A percentile compares a stretch with the other conserved stretches of the same genome.
Evolutionary conservation across 2,888 invertebrate species (phyloP).

Genomic region (Uropetala carovei): DNA sequence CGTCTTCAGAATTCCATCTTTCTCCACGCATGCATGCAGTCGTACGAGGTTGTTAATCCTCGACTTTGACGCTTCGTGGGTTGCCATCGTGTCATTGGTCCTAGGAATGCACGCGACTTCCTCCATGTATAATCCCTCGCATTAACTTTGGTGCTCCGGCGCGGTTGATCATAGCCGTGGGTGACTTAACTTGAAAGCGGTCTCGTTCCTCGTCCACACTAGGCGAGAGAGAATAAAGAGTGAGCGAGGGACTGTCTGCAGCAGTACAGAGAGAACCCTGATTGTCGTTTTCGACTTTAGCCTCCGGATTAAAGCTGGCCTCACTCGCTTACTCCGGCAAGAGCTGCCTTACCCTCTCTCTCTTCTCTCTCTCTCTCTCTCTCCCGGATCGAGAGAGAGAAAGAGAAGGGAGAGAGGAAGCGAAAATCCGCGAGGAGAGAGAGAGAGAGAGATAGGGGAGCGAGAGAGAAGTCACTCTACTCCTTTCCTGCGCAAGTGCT

Average conservation of each 20-base stretch:
- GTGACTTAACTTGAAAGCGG: too few relatives aligned
- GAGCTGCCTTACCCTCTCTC: not conserved
- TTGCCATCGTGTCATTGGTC: conserved; percentile 26
- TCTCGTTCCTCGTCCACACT: too few relatives aligned
- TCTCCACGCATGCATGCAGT: too few relatives aligned
- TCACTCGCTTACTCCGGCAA: not conserved
- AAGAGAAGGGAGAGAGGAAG: too few relatives aligned
- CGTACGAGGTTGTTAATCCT: not conserved
- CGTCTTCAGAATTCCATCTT: too few relatives aligned
- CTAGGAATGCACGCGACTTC: not conserved
- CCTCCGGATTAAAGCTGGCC: not conserved
- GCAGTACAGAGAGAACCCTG: not conserved
- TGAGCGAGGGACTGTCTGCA: not conserved
- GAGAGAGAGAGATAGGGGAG: too few relatives aligned
- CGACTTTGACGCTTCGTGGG: conserved; percentile 27
- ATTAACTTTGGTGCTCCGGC: not conserved
- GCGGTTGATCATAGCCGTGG: not conserved
- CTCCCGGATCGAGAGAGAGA: not conserved
- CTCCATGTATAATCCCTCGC: conserved; percentile 26
- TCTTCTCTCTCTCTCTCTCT: too few relatives aligned
- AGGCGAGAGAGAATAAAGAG: too few relatives aligned
- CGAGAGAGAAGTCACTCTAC: too few relatives aligned
- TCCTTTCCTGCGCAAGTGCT: too few relatives aligned
- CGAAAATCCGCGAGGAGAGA: too few relatives aligned
- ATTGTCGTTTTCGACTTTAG: not conserved